Conservation (phyloP, 2,888 invertebrate species). For the Pammene fasciana region DNA sequence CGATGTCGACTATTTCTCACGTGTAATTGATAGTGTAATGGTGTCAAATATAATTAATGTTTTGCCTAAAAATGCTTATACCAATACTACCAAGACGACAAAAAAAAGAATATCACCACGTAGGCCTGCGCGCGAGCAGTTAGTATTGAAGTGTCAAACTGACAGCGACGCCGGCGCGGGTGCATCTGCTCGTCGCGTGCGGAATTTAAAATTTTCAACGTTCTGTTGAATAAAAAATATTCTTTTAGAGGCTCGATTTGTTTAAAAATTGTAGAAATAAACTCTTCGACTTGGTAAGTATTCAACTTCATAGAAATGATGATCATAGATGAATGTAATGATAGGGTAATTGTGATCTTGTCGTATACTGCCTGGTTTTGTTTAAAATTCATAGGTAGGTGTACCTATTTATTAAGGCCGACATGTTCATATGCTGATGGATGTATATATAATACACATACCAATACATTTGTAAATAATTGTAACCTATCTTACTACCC, state of each 20-base stretch:
- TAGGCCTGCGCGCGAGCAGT: constrained; percentile 57
- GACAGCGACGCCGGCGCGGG: constrained; percentile 64
- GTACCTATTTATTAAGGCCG: too few relatives aligned
- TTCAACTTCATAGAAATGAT: too few relatives aligned
- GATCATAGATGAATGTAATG: too few relatives aligned
- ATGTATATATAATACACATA: too few relatives aligned
- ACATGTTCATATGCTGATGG: too few relatives aligned
- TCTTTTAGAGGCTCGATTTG: not conserved
- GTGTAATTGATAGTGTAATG: not conserved
- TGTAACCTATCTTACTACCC: too few relatives aligned
- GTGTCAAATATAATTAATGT: not conserved
- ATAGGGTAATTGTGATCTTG: too few relatives aligned
- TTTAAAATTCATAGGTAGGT: too few relatives aligned
- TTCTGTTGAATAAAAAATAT: constrained; percentile 49
- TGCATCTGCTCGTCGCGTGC: constrained; percentile 57
- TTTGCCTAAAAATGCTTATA: not conserved
- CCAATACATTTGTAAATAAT: too few relatives aligned
- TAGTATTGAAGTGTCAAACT: constrained; percentile 76
- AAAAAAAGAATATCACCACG: constrained; percentile 43
- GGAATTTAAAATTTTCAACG: constrained; percentile 59
- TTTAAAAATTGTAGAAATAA: not conserved
- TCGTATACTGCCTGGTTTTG: too few relatives aligned
- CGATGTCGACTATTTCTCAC: too few relatives aligned
- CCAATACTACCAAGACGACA: not conserved
- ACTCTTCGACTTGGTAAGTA: not conserved